Evolutionary conservation across 37 sponge, comb jelly and placozoan genomes (phyloP).

Genomic region (Oopsacas minuta): DNA sequence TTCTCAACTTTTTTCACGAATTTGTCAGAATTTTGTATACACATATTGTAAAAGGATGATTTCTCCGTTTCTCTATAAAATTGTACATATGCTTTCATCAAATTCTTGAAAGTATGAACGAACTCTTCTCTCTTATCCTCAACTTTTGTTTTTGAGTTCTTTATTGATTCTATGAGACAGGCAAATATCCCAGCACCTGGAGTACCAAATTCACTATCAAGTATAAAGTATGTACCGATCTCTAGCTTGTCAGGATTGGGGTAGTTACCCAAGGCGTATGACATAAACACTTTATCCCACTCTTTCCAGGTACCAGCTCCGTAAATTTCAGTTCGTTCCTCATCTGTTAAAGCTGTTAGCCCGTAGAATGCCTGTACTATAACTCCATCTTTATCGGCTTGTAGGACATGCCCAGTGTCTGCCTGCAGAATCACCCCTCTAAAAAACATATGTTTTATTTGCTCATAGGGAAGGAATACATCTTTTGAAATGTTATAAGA

Average conservation of each 20-base stretch:
- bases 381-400: neutral
- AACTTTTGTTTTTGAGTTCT: neutral
- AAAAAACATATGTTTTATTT: conserved; percentile 8
- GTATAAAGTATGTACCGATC: neutral
- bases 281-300: neutral
- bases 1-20: neutral
- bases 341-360: neutral
- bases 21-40: neutral
- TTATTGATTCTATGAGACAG: neutral
- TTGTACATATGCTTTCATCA: neutral
- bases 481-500: neutral
- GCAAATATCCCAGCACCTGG: neutral
- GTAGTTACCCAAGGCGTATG: neutral
- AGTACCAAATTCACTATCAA: neutral
- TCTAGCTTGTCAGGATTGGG: neutral
- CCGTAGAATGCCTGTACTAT: neutral
- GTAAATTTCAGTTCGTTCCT: neutral
- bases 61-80: neutral
- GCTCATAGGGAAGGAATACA: neutral
- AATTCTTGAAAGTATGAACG: neutral
- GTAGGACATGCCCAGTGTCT: neutral
- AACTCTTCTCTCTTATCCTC: neutral
- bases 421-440: neutral
- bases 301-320: neutral
- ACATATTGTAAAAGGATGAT: neutral